Evolutionary conservation across 2,113 vertebrate species (phyloP).

Genomic region (Willisornis vidua): DNA sequence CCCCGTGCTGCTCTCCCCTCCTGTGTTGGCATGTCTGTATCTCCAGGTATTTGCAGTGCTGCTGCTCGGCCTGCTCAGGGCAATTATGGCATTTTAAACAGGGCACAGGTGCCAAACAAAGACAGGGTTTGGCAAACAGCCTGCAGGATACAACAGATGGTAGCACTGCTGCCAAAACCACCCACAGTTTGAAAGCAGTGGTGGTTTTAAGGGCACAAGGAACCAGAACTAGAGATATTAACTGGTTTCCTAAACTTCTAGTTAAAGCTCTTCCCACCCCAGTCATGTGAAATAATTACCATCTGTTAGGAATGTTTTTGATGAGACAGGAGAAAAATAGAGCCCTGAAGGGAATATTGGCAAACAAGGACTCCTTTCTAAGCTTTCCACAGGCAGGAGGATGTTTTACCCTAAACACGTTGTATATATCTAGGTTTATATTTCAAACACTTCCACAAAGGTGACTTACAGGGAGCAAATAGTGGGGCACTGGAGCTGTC

Average conservation of each 20-base stretch:
- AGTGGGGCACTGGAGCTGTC: not conserved
- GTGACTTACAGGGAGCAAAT: not conserved
- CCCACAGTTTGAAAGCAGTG: slow-evolving; percentile 34
- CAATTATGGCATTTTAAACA: slow-evolving; percentile 31
- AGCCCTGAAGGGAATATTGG: not conserved
- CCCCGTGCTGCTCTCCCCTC: not conserved
- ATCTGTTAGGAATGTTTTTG: slow-evolving; percentile 37
- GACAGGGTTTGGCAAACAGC: slow-evolving; percentile 11
- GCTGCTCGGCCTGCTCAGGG: not conserved
- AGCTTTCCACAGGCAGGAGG: not conserved
- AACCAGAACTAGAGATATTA: slow-evolving; percentile 16
- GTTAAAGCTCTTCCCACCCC: slow-evolving; percentile 43
- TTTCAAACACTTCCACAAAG: not conserved
- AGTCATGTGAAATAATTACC: slow-evolving; percentile 51
- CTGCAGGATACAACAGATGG: slow-evolving; percentile 28
- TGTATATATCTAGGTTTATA: not conserved
- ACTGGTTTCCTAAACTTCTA: slow-evolving; percentile 30
- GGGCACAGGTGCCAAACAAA: slow-evolving; percentile 49
- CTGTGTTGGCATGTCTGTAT: not conserved
- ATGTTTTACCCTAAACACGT: not conserved
- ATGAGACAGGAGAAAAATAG: not conserved
- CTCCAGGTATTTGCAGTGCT: not conserved
- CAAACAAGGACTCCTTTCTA: not conserved
- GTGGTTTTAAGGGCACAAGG: slow-evolving; percentile 18
- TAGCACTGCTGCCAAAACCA: slow-evolving; percentile 31